phyloP scores from a whole-genome alignment of 2,113 vertebrate genomes.

The Cnemophilus loriae region DNA sequence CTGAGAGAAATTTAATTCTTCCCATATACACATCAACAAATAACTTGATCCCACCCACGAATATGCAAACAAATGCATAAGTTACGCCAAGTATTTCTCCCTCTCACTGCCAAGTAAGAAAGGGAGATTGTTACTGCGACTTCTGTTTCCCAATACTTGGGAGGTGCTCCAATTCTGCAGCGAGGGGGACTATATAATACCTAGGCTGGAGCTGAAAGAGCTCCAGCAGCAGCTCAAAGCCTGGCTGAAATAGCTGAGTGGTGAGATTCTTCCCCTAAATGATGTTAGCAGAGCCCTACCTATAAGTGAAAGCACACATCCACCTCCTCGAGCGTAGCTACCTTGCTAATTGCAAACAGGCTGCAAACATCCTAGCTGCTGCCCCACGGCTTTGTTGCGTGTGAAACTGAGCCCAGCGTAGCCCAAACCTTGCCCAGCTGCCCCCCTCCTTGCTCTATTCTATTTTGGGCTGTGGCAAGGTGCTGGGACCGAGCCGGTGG shows the following conservation, averaged over 20 bases:
- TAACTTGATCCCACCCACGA: constrained; percentile 34
- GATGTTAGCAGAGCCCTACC: not conserved
- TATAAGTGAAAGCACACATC: not conserved
- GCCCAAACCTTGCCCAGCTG: not conserved
- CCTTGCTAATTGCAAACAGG: not conserved
- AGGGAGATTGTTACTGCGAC: constrained; percentile 23
- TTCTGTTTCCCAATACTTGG: constrained; percentile 55
- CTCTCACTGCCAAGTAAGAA: constrained; percentile 38
- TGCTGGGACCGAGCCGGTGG: not conserved
- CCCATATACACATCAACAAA: constrained; percentile 19
- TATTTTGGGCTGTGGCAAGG: constrained; percentile 14
- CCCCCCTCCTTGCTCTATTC: not conserved
- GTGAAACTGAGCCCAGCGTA: not conserved
- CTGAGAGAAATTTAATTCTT: constrained; percentile 22
- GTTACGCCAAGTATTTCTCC: constrained; percentile 31
- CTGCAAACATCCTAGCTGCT: not conserved
- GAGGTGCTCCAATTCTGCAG: constrained; percentile 14
- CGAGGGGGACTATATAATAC: not conserved
- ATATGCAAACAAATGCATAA: constrained; percentile 49
- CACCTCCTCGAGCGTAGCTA: not conserved
- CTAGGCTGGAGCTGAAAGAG: not conserved
- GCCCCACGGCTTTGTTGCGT: not conserved
- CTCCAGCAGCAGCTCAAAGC: not conserved
- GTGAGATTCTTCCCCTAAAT: not conserved
- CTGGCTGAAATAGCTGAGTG: not conserved